Percentiles rank a stretch among this genome's conserved stretches.
Conservation (phyloP, 2,113 vertebrate genomes). For the Catharus minimus region DNA sequence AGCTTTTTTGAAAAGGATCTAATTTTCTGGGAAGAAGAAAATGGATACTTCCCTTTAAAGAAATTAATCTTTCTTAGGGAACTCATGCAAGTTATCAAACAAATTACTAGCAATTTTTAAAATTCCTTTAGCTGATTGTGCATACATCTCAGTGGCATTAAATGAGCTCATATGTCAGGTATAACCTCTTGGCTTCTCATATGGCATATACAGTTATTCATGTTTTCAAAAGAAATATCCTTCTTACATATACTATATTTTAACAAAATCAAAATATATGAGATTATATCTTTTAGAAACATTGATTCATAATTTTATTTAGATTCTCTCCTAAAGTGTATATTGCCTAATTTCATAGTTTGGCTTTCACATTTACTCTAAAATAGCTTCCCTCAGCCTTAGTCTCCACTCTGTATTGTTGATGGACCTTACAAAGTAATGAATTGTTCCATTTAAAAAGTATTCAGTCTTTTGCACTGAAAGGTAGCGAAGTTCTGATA, state of each 20-base stretch:
- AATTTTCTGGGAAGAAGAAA: slow-evolving; percentile 29
- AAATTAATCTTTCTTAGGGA: neutral
- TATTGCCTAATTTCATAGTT: neutral
- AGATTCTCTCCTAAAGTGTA: neutral
- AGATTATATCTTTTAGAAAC: neutral
- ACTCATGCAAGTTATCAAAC: neutral
- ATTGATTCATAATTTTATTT: neutral
- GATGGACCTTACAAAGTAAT: neutral
- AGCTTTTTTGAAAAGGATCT: neutral
- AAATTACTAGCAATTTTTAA: neutral
- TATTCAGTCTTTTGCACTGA: neutral
- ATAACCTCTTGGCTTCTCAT: neutral
- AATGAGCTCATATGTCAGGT: neutral
- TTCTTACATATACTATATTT: neutral
- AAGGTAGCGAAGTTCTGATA: neutral
- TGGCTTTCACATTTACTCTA: neutral
- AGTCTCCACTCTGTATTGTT: neutral
- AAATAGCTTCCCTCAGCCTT: neutral
- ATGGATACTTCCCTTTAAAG: neutral
- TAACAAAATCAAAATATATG: neutral
- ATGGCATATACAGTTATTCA: neutral
- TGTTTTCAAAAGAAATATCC: neutral
- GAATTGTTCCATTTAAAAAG: neutral
- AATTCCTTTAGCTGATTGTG: neutral
- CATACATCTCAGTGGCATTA: neutral